Base-by-base conservation (phyloP, 2,797 vertebrate species). In the Pempheris klunzingeri region DNA sequence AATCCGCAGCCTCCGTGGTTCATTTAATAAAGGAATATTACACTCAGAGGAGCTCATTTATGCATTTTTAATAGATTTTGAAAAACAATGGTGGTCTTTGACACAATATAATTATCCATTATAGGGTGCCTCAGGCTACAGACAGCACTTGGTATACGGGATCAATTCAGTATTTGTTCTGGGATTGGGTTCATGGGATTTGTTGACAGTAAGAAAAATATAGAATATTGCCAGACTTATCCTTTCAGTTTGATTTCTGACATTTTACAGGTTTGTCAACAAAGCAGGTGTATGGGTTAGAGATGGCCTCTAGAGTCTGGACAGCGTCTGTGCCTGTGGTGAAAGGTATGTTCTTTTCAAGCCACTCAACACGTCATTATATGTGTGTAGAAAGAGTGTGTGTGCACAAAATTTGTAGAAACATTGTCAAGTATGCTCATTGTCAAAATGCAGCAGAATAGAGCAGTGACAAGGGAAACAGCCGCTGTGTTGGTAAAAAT, bases 271-370 rank as follows among this genome's bases (percentile, higher is more conserved):
- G 87, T 74, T 73, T 90, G 20, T 89, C 89, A 70, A 66, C 74
- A 57, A 93, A 94, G 71, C 90, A 86, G 39, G 47, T 38, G 0
- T 87, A 82, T 39, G 86, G 86, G n/a, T 43, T 82, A 52, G 93
- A 94, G 52, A 82, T 66, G 11, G 38, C 84, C 46, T 94, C 93
- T 0, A 81, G 91, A 84, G 89, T 83, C 24, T 94, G 94, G 93
- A 94, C 93, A 11, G 82, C 87, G 11, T 94, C 94, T 0, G 84
- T 90, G 32, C 92, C 94, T 54, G 90, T 64, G 24, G 90, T 90
- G 55, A 94, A 94, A 92, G 92, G 92, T 92, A 84, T 75, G 57
- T 34, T 2, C 13, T 49, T 24, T 34, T 58, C 2, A 70, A 44
- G 9, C 17, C 7, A 18, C 39, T 46, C 9, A 14, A 62, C 26